A percentile compares a stretch with the other conserved stretches of the same genome.
These are phyloP conservation scores for Miopithecus talapoin DNA, from an alignment of 2,797 vertebrate genomes.

Conservation along the genomic window DNA sequence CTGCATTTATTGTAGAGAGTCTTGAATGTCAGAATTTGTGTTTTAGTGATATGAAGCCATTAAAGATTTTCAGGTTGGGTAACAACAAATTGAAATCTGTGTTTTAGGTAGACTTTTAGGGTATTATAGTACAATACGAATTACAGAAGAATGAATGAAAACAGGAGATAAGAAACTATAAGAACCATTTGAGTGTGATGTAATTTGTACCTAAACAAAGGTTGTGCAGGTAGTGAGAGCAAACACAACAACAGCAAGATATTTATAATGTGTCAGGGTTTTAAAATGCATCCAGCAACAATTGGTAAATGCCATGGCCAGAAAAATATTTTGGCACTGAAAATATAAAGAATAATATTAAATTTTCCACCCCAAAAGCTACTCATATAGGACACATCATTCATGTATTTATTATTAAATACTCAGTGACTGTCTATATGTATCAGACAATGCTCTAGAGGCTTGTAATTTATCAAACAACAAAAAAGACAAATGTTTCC, in stretches of 20 bases:
- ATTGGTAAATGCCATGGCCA: not conserved
- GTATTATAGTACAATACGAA: not conserved
- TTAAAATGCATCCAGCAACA: not conserved
- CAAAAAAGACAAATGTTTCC: not conserved
- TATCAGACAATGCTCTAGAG: not conserved
- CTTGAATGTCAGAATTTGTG: not conserved
- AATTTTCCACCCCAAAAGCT: not conserved
- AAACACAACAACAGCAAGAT: not conserved
- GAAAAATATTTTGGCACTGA: not conserved
- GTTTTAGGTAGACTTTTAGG: not conserved
- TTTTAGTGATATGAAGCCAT: not conserved
- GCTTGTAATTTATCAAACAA: not conserved
- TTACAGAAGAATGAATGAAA: not conserved
- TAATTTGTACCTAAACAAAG: not conserved
- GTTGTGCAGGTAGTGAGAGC: not conserved
- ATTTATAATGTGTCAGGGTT: not conserved
- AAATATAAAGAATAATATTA: not conserved
- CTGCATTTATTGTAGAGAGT: not conserved
- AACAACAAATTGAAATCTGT: not conserved
- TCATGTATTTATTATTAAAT: slow-evolving; percentile 14
- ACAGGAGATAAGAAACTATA: not conserved
- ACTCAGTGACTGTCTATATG: not conserved
- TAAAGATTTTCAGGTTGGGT: not conserved
- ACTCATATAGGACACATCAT: not conserved
- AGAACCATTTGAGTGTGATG: not conserved